Conservation (phyloP, 2,888 invertebrate species). For the Aromia moschata region DNA sequence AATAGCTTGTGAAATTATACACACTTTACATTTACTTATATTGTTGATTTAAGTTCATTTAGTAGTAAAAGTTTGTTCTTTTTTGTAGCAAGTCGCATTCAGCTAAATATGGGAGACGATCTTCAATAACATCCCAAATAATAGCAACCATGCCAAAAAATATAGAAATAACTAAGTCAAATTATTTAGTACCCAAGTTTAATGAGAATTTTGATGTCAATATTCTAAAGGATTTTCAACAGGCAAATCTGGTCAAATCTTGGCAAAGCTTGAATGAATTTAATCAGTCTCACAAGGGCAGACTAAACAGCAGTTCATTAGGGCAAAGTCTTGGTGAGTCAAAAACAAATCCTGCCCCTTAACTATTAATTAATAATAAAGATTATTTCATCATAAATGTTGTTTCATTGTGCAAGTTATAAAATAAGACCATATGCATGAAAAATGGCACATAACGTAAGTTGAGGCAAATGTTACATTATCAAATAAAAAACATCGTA, state of each 20-base stretch:
- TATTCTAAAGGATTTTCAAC: conserved; percentile 34
- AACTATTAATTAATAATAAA: conserved; percentile 7
- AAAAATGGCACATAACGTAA: conserved; percentile 23
- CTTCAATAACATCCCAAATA: conserved; percentile 48
- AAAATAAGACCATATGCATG: too few relatives aligned
- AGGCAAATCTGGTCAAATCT: conserved; percentile 47
- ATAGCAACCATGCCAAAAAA: conserved; percentile 45
- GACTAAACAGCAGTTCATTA: conserved; percentile 52
- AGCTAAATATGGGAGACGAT: conserved; percentile 53
- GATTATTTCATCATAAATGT: conserved; percentile 1
- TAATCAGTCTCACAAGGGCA: conserved; percentile 55
- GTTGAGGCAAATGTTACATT: conserved; percentile 3
- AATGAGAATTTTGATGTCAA: conserved; percentile 41
- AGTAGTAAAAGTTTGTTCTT: too few relatives aligned
- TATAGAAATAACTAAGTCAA: conserved; percentile 41
- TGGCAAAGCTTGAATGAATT: conserved; percentile 54
- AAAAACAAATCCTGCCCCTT: not conserved
- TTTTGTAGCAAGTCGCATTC: conserved; percentile 34
- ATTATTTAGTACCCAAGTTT: conserved; percentile 51
- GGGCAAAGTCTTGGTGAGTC: conserved; percentile 18
- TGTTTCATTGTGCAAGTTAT: conserved; percentile 17
- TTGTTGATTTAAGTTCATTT: too few relatives aligned
- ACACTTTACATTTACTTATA: too few relatives aligned
- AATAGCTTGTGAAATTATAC: too few relatives aligned
- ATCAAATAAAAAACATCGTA: conserved; percentile 5